Evolutionary conservation across 2,797 vertebrate species (phyloP), one percentile per base, ranked within the genome.

Genomic region (Pseudomugil tenellus): DNA sequence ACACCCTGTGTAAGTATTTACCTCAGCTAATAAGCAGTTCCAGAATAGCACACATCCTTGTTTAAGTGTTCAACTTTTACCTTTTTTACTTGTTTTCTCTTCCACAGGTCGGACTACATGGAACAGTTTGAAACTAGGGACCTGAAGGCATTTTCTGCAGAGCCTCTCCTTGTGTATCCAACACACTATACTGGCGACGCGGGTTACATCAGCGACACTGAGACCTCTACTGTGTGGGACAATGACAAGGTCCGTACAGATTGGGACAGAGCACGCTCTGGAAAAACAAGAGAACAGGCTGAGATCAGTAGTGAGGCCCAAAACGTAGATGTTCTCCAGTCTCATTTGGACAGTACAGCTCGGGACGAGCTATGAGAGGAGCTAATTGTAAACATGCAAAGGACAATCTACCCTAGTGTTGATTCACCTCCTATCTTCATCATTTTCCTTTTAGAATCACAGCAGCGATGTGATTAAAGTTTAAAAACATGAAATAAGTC

Each of bases 171-270:
- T 0, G 87, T 97, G n/a, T 98, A 92, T 75, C 97, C 97, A 3
- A 96, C 96, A 0, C 97, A 98, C 84, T 98, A 97, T 88, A 98
- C 96, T 0, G 97, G 97, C 0, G 97, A 98, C 2, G 46, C 88
- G 0, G 97, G 97, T 1, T 98, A 98, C 58, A 88, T 98, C 79
- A 98, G 97, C 0, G 97, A 98, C 92, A 98, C 97, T 0, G 97
- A 98, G 86, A 98, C 97, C 39, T 98, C 97, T 5, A 96, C 95
- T 0, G 91, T 97, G 37, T 98, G 97, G 97, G 94, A 97, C 91
- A 95, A 97, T 1, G 96, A 97, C 35, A 92, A 83, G 1, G 63
- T 95, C 46, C 92, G 81, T 46, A 97, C 96, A 0, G 96, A 97
- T 90, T 97, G 96, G 96, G 96, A 97, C 91, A 90, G 96, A 1